Evolutionary conservation across 2,888 invertebrate genomes (phyloP).

Genomic region (Cheilosia impressa): DNA sequence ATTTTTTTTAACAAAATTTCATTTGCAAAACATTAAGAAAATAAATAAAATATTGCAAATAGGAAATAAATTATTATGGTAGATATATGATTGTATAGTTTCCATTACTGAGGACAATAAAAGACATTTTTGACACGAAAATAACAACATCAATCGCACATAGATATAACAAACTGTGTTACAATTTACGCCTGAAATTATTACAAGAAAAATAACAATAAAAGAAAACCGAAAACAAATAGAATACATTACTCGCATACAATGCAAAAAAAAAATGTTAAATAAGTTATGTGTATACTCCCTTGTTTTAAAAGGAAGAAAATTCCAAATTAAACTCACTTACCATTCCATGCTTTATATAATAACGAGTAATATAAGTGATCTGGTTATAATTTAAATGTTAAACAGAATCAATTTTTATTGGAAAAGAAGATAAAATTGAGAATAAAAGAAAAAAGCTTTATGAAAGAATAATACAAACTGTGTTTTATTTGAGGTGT

Average conservation of each 20-base stretch:
- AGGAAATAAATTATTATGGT: slow-evolving; percentile 23
- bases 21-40: neutral
- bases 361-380: slow-evolving; percentile 46
- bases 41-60: slow-evolving; percentile 23
- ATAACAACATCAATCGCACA: slow-evolving; percentile 58
- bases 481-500: neutral
- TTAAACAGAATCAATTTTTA: slow-evolving; percentile 54
- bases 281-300: slow-evolving; percentile 3
- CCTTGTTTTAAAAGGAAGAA: slow-evolving; percentile 31
- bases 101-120: slow-evolving; percentile 71
- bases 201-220: slow-evolving; percentile 18
- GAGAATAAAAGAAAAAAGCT: slow-evolving; percentile 55
- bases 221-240: slow-evolving; percentile 18
- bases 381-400: slow-evolving; percentile 52
- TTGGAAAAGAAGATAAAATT: slow-evolving; percentile 43
- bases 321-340: slow-evolving; percentile 40
- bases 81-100: slow-evolving; percentile 43
- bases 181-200: slow-evolving; percentile 63
- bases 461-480: slow-evolving; percentile 34
- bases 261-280: slow-evolving; percentile 39
- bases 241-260: neutral
- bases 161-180: slow-evolving; percentile 69
- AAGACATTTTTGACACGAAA: slow-evolving; percentile 59
- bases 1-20: neutral
- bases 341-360: slow-evolving; percentile 53